A percentile compares a stretch with the other conserved stretches of the same genome.
These are phyloP conservation scores for Lagopus leucura DNA, from an alignment of 2,113 vertebrate species.

Conservation along the genomic window DNA sequence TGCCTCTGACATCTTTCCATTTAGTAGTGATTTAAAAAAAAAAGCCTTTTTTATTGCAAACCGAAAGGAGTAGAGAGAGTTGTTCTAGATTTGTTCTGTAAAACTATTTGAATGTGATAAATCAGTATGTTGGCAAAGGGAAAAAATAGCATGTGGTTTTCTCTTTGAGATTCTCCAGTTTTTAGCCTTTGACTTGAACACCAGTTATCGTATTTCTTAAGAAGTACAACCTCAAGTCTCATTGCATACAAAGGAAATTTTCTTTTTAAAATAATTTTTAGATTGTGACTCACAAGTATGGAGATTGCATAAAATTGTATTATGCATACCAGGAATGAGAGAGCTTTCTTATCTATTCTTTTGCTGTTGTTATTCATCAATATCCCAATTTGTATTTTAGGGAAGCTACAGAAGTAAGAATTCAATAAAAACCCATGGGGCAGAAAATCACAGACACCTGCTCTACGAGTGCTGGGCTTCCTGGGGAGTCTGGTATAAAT, in stretches of 20 bases:
- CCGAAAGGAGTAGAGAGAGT: not conserved
- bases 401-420: constrained; percentile 94
- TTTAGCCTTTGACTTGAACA: not conserved
- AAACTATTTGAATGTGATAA: not conserved
- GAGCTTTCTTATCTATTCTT: not conserved
- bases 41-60: not conserved
- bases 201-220: not conserved
- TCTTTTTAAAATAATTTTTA: not conserved
- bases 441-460: constrained; percentile 91
- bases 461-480: constrained; percentile 95
- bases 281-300: not conserved
- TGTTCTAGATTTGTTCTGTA: not conserved
- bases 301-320: not conserved
- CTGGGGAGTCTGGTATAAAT: constrained; percentile 96
- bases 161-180: not conserved
- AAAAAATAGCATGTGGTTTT: not conserved
- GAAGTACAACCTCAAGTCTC: not conserved
- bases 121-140: not conserved
- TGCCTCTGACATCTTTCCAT: not conserved
- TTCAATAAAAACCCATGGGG: constrained; percentile 89
- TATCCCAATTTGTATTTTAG: constrained; percentile 74
- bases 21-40: not conserved
- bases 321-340: not conserved
- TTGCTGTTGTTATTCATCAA: not conserved
- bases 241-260: not conserved